Evolutionary conservation across 2,113 vertebrate species (phyloP).

Genomic region (Arvicanthis niloticus): DNA sequence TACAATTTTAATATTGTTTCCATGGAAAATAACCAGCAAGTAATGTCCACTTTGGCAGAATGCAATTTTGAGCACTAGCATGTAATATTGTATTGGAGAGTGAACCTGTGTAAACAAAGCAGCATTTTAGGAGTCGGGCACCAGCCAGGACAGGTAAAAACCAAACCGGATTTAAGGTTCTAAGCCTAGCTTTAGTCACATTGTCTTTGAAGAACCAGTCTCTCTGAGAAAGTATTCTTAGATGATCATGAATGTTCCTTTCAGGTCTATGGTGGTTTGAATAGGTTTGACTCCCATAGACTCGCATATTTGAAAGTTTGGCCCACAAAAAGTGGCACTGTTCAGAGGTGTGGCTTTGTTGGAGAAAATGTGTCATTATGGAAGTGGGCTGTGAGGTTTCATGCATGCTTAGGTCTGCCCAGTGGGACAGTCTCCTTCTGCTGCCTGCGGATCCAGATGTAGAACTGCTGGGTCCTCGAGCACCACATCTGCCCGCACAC

Average conservation of each 20-base stretch:
- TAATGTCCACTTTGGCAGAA: neutral
- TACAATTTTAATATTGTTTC: constrained; percentile 30
- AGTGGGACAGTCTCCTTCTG: neutral
- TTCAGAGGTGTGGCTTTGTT: neutral
- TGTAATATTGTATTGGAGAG: neutral
- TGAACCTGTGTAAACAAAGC: neutral
- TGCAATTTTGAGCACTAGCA: constrained; percentile 9
- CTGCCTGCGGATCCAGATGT: neutral
- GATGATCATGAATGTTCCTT: neutral
- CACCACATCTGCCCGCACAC: neutral
- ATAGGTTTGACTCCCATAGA: neutral
- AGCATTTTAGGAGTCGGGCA: neutral
- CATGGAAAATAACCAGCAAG: constrained; percentile 1
- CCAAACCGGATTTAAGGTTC: neutral
- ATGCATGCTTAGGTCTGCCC: neutral
- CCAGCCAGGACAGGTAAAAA: neutral
- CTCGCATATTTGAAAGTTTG: neutral
- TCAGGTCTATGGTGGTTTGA: neutral
- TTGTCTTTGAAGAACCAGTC: neutral
- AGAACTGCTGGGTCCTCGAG: neutral
- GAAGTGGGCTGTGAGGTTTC: neutral
- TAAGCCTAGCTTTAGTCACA: neutral
- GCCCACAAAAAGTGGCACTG: neutral
- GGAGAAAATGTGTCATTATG: neutral
- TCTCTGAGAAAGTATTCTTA: constrained; percentile 3